Evolutionary conservation across 2,888 invertebrate species (phyloP), one percentile per base, ranked within the genome.

Genomic region (Dorcus hopei): DNA sequence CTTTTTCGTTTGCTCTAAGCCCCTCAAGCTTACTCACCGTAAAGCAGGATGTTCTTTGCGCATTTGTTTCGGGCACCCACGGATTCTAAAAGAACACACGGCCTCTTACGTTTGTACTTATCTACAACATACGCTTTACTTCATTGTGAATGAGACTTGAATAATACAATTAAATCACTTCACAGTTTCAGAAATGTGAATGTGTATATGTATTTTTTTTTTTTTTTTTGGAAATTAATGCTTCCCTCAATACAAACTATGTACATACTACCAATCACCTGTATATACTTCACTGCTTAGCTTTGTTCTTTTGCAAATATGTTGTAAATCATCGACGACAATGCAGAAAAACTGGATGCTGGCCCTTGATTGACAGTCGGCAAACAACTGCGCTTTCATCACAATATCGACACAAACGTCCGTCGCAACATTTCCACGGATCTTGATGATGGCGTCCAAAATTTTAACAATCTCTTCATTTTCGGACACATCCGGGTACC

Each of bases 401-500:
- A 58, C 3, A 38, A 33, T 39, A 40, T 65, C 51, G 33, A 65
- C 52, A 57, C 63, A 65, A 50, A 53, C 39, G 19, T 55, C 55
- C n/a, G 57, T 26, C 38, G 52, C 45, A 42, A 49, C 55, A 41
- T 61, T 56, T 55, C 62, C 57, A 50, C 67, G 66, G 33, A 68
- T 62, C 57, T 54, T 61, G 11, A 58, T 55, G 47, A 72, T 56
- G 65, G 68, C 70, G 26, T 65, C 63, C 57, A 77, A 65, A 56
- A 75, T 65, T 11, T 65, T 50, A 14, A 52, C 54, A 54, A 75
- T 66, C 53, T 68, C 63, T 9, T 52, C 52, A 56, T 72, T 69
- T 19, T 62, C 55, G 33, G 52, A 54, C 51, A 77, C 66, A 65
- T 72, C 70, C 9, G 70, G 70, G 66, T 69, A 72, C 4, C 61